Evolutionary conservation across 2,113 vertebrate genomes (phyloP), one percentile per base, ranked within the genome.

Genomic region (Chlamydotis undulata): DNA sequence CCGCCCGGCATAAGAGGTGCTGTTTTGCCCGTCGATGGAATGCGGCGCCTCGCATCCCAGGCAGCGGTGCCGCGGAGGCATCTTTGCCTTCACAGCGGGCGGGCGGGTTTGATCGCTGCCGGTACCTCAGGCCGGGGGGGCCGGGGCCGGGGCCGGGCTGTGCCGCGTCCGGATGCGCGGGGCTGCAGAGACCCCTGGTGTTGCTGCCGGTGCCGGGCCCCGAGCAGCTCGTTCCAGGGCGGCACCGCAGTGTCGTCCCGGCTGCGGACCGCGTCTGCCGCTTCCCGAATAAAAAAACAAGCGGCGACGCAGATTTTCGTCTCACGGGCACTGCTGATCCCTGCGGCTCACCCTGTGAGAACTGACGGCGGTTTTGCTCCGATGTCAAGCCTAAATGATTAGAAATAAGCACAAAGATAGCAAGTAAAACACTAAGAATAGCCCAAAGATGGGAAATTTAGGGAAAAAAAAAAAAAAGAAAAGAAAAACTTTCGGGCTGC

Each of bases 161-260:
- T 13, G 41, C 41, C 41, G 41, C 41, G 41, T 41, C 41, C 41
- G 41, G 41, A 13, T 39, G 60, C 24, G 25, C 67, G 23, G 71
- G 90, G 18, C 14, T 87, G 84, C 56, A 59, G 88, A 45, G 96
- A 92, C 94, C 84, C 63, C 96, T 96, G 69, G 64, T 81, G 93
- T 75, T 29, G 24, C 33, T 19, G 23, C 24, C 3, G 18, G 39
- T 19, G 14, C 18, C 19, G 5, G 25, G 12, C 6, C 1, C 28
- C 5, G 10, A 39, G n/a, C 12, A 12, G 2, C 50, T 14, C 22
- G 1, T 22, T 33, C 15, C 2, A 29, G 53, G 7, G 4, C 39
- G 13, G 33, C 29, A 7, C 2, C 23, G 26, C 37, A 13, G 41
- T 65, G 8, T 21, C 22, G 16, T n/a, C 10, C 8, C 6, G 2